Percentiles rank a stretch among this genome's conserved stretches.
Conservation (phyloP, 2,113 vertebrate genomes). For the Poecile atricapillus region DNA sequence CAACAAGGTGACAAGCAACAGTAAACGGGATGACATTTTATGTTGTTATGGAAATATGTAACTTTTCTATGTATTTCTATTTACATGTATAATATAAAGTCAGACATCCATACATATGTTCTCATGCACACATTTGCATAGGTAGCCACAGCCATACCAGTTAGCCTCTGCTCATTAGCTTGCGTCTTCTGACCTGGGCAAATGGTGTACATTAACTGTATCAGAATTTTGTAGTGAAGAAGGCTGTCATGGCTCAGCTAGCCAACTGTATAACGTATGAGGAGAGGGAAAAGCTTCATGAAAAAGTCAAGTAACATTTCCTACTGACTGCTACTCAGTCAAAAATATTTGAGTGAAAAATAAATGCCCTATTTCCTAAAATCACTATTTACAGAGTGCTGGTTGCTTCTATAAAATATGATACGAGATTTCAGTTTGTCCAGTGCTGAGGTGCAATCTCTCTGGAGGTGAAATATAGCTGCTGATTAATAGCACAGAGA, state of each 20-base stretch:
- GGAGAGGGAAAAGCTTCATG: not conserved
- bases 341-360: not conserved
- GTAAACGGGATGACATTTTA: not conserved
- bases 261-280: not conserved
- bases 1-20: not conserved
- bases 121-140: not conserved
- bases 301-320: not conserved
- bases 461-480: not conserved
- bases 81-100: not conserved
- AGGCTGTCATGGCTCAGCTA: not conserved
- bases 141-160: not conserved
- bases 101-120: not conserved
- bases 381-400: not conserved
- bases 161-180: not conserved
- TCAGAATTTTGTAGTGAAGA: not conserved
- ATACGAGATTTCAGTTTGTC: not conserved
- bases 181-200: not conserved
- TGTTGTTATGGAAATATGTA: accelerated
- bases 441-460: not conserved
- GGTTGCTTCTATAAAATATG: not conserved
- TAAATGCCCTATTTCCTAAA: not conserved
- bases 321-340: not conserved
- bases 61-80: not conserved
- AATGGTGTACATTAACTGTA: not conserved
- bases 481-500: conserved; percentile 9